These are phyloP conservation scores for Lindbergichthys nudifrons DNA, from an alignment of 2,797 vertebrate species.

Conservation along the genomic window DNA sequence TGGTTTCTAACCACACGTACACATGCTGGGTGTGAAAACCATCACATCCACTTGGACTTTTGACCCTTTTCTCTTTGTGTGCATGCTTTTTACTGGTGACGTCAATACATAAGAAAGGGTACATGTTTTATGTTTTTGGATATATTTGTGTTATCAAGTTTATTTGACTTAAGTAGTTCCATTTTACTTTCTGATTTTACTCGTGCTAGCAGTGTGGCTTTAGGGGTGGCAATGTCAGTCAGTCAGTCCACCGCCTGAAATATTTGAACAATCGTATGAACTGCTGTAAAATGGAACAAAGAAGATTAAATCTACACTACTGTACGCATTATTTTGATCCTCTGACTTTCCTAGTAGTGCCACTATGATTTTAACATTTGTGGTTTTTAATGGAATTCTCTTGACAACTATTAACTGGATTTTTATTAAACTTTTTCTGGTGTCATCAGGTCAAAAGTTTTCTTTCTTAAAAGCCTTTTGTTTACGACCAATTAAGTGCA, in stretches of 20 bases:
- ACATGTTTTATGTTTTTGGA: background rate
- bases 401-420: background rate
- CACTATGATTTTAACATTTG: background rate
- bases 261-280: background rate
- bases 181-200: background rate
- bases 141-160: background rate
- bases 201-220: background rate
- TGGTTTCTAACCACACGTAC: conserved; percentile 38
- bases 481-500: background rate
- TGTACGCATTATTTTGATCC: background rate
- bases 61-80: background rate
- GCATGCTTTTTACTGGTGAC: background rate
- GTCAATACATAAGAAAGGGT: background rate
- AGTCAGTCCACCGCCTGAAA: background rate
- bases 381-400: background rate
- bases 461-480: background rate
- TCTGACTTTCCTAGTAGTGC: background rate
- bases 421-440: background rate
- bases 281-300: background rate
- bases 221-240: background rate
- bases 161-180: background rate
- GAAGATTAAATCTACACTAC: background rate
- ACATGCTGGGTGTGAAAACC: conserved; percentile 44
- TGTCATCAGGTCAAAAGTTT: too few species aligned
- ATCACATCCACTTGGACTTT: conserved; percentile 32